Percentiles rank a stretch among this genome's conserved stretches.
phyloP scores from a whole-genome alignment of 2,113 vertebrate genomes.

The Boleophthalmus pectinirostris region DNA sequence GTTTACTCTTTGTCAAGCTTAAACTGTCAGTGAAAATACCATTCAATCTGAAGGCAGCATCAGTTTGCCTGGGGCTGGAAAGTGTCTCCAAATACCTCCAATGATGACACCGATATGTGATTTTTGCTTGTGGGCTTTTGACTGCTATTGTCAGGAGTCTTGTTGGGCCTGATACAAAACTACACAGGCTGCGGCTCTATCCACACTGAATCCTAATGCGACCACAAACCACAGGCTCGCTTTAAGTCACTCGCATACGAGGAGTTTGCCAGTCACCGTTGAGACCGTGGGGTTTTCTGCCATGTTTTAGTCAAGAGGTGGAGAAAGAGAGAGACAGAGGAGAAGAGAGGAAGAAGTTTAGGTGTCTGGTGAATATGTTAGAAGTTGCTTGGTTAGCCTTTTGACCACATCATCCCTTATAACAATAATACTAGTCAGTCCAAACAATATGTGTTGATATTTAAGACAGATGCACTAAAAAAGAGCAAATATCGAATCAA shows the following conservation, averaged over 20 bases:
- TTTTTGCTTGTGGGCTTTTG: conserved; percentile 16
- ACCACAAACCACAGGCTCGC: not conserved
- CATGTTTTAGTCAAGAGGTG: not conserved
- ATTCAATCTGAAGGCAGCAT: conserved; percentile 17
- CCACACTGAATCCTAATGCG: conserved; percentile 22
- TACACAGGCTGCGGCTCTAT: not conserved
- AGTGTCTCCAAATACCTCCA: conserved; percentile 23
- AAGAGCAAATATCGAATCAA: too few relatives aligned
- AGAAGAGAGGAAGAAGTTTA: not conserved
- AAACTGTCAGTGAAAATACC: conserved; percentile 1
- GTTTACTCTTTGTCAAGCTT: conserved; percentile 18
- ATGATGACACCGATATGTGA: conserved; percentile 12
- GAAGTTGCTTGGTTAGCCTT: too few relatives aligned
- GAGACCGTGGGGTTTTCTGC: not conserved
- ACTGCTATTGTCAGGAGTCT: conserved; percentile 15
- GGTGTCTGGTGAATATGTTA: not conserved
- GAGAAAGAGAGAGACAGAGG: not conserved
- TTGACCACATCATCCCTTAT: too few relatives aligned
- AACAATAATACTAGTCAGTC: too few relatives aligned
- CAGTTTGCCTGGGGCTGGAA: conserved; percentile 18
- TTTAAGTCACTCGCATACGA: not conserved
- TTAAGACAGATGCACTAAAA: too few relatives aligned
- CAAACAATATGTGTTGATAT: too few relatives aligned
- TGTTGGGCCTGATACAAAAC: conserved; percentile 10
- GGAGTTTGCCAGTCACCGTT: not conserved